phyloP scores from a whole-genome alignment of 1,140 invertebrate species.

The Zaprionus lachaisei region DNA sequence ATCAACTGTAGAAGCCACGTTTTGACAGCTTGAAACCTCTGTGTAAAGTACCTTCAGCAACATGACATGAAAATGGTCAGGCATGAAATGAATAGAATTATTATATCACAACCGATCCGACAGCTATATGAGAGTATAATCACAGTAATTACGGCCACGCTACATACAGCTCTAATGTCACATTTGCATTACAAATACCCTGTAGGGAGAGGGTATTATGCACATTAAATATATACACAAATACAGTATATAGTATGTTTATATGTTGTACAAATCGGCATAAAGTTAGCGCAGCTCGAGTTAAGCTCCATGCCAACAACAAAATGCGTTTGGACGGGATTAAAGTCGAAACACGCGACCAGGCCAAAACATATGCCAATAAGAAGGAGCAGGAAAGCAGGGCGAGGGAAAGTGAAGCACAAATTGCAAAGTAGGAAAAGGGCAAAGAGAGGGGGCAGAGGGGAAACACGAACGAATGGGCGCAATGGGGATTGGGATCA shows the following conservation, averaged over 20 bases:
- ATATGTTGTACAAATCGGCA: slow-evolving; percentile 50
- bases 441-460: neutral
- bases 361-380: slow-evolving; percentile 59
- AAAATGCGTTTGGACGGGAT: slow-evolving; percentile 64
- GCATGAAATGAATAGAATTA: neutral
- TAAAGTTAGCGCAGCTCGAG: slow-evolving; percentile 25
- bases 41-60: neutral
- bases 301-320: slow-evolving; percentile 54
- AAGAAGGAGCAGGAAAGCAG: slow-evolving; percentile 15
- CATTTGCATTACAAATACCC: slow-evolving; percentile 29
- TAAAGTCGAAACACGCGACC: slow-evolving; percentile 55
- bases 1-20: neutral
- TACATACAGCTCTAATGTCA: neutral
- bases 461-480: neutral
- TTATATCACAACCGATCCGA: neutral
- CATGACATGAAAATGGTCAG: neutral
- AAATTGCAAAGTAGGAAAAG: slow-evolving; percentile 3
- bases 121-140: neutral
- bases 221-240: slow-evolving; percentile 28
- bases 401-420: slow-evolving; percentile 9
- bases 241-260: slow-evolving; percentile 5
- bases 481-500: slow-evolving; percentile 43
- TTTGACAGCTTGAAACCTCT: neutral
- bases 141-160: slow-evolving; percentile 6
- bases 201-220: slow-evolving; percentile 10